phyloP scores from a whole-genome alignment of 2,113 vertebrate species.

The Periophthalmus modestus region DNA sequence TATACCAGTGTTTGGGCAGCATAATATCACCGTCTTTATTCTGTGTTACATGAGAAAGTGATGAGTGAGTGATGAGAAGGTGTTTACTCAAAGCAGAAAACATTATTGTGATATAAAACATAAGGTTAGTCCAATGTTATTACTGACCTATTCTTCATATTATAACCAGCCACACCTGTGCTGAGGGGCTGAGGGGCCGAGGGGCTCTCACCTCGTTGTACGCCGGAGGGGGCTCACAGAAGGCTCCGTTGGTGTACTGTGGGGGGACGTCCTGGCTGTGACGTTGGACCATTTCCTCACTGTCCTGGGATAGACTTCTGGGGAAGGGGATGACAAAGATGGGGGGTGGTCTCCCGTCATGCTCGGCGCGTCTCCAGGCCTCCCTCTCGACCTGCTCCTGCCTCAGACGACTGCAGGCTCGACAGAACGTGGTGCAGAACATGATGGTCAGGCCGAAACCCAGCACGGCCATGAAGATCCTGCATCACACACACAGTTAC shows the following conservation, averaged over 20 bases:
- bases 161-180: too few relatives aligned
- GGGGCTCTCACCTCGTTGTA: slow-evolving; percentile 60
- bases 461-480: slow-evolving; percentile 62
- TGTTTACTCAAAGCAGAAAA: neutral
- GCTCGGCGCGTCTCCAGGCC: slow-evolving; percentile 13
- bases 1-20: neutral
- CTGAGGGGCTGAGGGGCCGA: neutral
- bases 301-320: slow-evolving; percentile 22
- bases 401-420: slow-evolving; percentile 36
- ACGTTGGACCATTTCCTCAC: slow-evolving; percentile 23
- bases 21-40: neutral
- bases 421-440: slow-evolving; percentile 64
- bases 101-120: too few relatives aligned
- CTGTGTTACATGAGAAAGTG: neutral
- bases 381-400: slow-evolving; percentile 41
- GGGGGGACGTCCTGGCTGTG: slow-evolving; percentile 44
- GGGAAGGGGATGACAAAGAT: slow-evolving; percentile 69
- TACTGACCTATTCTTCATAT: too few relatives aligned
- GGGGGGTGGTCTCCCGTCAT: neutral
- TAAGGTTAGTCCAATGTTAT: too few relatives aligned
- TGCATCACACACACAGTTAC: slow-evolving; percentile 16
- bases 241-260: slow-evolving; percentile 22
- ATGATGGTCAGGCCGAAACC: slow-evolving; percentile 60
- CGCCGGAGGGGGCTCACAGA: slow-evolving; percentile 52
- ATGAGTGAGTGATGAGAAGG: too few relatives aligned